Evolutionary conservation across 2,888 invertebrate genomes (phyloP), one percentile per base, ranked within the genome.

Genomic region (Lamellibrachia columna): DNA sequence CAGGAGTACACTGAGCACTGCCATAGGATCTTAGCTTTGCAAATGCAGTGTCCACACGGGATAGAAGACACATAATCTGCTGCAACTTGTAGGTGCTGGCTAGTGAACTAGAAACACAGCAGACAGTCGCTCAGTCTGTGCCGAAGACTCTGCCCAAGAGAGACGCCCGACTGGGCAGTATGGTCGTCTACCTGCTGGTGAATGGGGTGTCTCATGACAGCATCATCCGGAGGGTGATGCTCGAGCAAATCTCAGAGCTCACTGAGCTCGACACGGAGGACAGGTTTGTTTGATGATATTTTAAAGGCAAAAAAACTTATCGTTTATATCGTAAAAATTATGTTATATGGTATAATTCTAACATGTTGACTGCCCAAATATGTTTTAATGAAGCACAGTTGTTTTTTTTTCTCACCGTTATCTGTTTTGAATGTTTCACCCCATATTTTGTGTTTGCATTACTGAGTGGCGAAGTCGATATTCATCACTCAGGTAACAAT

Each of bases 171-270:
- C 94, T 96, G 52, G 93, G 94, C 11, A 95, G 96, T 93, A 95
- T 96, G 60, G 95, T 95, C 52, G 94, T 96, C 11, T 96, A 96
- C 93, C 94, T 96, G 90, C 93, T 95, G 90, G 94, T 94, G 90
- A 94, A 94, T 92, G 93, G 93, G 3, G 94, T 94, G 8, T 91
- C 94, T 3, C 92, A 93, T 7, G 92, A 93, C 11, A 28, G 53
- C 90, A 93, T 95, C 40, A 92, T 94, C 22, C 93, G 93, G 11
- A 93, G 95, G 91, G 92, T 94, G 7, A 93, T 96, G 75, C 93
- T 95, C 91, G 96, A 96, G 93, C 96, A 96, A 94, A 96, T 96
- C 93, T 93, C 96, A n/a, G 93, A 95, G 92, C 94, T 95, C 93
- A 93, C 93, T 52, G 92, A 94, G 52, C 93, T 95, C 58, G 95